Base-by-base conservation (phyloP, 2,888 invertebrate species). In the Pyrrhosoma nymphula region DNA sequence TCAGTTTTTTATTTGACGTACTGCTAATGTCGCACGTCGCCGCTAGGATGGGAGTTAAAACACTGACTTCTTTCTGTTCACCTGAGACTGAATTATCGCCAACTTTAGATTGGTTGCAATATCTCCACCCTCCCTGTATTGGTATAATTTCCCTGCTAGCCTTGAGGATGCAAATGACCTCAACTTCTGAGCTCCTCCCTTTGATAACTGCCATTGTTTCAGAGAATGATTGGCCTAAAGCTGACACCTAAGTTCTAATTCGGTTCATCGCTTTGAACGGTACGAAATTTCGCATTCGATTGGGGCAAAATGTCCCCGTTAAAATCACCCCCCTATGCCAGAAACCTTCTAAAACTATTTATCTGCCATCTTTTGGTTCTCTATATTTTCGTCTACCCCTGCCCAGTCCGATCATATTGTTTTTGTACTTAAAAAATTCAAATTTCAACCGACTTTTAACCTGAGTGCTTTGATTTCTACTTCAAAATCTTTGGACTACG, bases 91-190 rank as follows among this genome's bases (percentile, higher is more conserved):
- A 82, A 35, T 82, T 82, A 82, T 82, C 35, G 35, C 82, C 35
- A 82, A 35, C 35, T 69, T 26, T 69, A n/a, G 69, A 69, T 82
- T 12, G 3, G 6, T 12, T 18, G 1, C 82, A 30, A 35, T 6
- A n/a, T n/a, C 35, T 18, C 82, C 82, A 82, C 82, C 35, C 82
- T 18, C 82, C 26, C 26, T 26, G 12, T 26, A 69, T 69, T n/a
- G 26, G n/a, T 10, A 26, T 69, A 10, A 69, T 69, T 18, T 69
- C 69, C 23, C 23, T 69, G 26, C 26, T 69, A 69, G 69, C 69
- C 69, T 69, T 69, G 69, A 69, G n/a, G 26, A 69, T 69, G 69
- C 69, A 69, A 69, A 69, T 69, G 69, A 69, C 69, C 69, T 69
- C 69, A 69, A 26, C 23, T 16, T n/a, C 26, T 26, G 26, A 69